These are phyloP conservation scores for Drosophila subquinaria DNA, from an alignment of 2,888 invertebrate genomes.

Conservation along the genomic window DNA sequence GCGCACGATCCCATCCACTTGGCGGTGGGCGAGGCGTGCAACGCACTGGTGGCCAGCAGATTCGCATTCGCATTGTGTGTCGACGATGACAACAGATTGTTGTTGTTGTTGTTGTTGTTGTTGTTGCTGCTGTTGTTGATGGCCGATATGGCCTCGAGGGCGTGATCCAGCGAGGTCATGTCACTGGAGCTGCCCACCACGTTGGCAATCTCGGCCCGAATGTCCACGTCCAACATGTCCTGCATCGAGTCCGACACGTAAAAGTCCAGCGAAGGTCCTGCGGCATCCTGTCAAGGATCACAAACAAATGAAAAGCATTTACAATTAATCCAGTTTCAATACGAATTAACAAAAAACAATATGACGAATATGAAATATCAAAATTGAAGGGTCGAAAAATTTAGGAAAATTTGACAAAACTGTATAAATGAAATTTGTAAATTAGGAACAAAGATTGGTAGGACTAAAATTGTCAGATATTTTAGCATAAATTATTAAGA, in stretches of 20 bases:
- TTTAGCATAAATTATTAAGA: too few species aligned
- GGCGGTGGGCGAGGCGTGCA: slow-evolving; percentile 73
- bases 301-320: background rate
- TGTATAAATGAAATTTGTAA: too few species aligned
- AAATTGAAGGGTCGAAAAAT: background rate
- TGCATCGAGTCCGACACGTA: slow-evolving; percentile 91
- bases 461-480: too few species aligned
- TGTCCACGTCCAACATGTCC: slow-evolving; percentile 96
- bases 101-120: slow-evolving; percentile 36
- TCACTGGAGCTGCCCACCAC: slow-evolving; percentile 91
- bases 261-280: slow-evolving; percentile 88
- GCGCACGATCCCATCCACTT: slow-evolving; percentile 75
- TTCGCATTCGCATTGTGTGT: slow-evolving; percentile 61
- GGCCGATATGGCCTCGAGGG: slow-evolving; percentile 82
- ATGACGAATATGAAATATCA: background rate
- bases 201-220: slow-evolving; percentile 93
- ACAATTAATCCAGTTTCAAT: background rate
- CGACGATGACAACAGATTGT: slow-evolving; percentile 20
- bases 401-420: background rate
- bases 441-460: too few species aligned
- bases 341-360: background rate
- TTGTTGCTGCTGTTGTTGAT: slow-evolving; percentile 66
- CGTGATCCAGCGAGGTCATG: slow-evolving; percentile 86
- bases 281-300: slow-evolving; percentile 86
- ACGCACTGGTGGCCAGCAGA: slow-evolving; percentile 63